Percentiles rank a stretch among this genome's conserved stretches.
These are phyloP conservation scores for Indicator maculatus DNA, from an alignment of 2,113 vertebrate genomes.

Conservation along the genomic window DNA sequence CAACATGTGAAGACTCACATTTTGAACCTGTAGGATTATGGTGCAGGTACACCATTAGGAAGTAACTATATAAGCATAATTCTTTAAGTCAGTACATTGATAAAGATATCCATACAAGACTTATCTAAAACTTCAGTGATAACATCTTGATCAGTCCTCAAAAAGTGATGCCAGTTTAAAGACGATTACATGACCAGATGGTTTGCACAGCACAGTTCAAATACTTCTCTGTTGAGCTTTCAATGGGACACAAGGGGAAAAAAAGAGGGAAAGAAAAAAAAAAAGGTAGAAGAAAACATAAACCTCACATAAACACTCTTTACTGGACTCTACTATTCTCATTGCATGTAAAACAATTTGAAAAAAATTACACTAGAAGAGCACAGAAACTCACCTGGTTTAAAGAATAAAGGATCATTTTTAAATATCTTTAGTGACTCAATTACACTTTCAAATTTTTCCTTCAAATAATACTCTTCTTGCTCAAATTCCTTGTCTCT, in stretches of 20 bases:
- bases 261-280: not conserved
- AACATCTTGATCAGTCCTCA: not conserved
- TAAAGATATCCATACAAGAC: not conserved
- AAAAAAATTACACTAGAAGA: not conserved
- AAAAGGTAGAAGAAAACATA: not conserved
- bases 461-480: slow-evolving; percentile 93
- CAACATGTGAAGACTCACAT: not conserved
- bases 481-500: slow-evolving; percentile 88
- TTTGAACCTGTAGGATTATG: not conserved
- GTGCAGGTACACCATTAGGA: not conserved
- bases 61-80: not conserved
- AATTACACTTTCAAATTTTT: slow-evolving; percentile 88
- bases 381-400: slow-evolving; percentile 85
- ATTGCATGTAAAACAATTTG: not conserved
- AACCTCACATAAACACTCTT: not conserved
- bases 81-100: not conserved
- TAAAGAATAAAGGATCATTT: slow-evolving; percentile 93
- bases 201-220: not conserved
- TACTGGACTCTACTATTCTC: not conserved
- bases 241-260: not conserved
- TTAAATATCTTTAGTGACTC: slow-evolving; percentile 93
- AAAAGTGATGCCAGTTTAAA: not conserved
- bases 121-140: not conserved
- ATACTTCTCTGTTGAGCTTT: not conserved
- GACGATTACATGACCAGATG: not conserved